Evolutionary conservation across 23 tunicate species (phyloP).

Genomic region (Ciona savignyi): DNA sequence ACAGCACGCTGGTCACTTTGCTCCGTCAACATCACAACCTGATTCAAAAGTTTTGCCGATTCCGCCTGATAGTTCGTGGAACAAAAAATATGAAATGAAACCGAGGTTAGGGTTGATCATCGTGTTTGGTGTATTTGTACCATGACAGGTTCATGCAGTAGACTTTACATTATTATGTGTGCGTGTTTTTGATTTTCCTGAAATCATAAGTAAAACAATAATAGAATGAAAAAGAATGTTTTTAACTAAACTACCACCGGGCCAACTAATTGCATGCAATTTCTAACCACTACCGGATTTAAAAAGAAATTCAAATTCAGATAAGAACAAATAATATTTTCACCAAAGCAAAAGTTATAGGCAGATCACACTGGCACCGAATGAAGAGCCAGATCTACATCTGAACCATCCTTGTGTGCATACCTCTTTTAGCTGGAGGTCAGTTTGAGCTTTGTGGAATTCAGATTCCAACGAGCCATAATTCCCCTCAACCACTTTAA

Average conservation of each 20-base stretch:
- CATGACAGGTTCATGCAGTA: too few relatives aligned
- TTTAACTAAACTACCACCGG: neutral
- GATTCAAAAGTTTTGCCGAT: conserved; percentile 45
- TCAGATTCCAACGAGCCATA: conserved; percentile 31
- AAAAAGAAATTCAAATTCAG: neutral
- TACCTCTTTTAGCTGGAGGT: conserved; percentile 51
- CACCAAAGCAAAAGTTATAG: neutral
- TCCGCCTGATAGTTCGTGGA: conserved; percentile 31
- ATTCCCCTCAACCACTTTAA: conserved; percentile 14
- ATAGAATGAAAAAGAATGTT: neutral
- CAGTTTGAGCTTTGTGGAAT: conserved; percentile 41
- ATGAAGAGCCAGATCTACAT: neutral
- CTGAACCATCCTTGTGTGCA: too few relatives aligned
- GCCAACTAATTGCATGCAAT: too few relatives aligned
- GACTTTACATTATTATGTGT: neutral
- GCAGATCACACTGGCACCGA: neutral
- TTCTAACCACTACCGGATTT: too few relatives aligned
- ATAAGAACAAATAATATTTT: neutral
- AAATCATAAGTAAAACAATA: neutral
- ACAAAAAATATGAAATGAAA: neutral
- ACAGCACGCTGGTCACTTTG: conserved; percentile 27
- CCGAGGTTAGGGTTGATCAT: neutral
- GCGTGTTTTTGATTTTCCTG: neutral
- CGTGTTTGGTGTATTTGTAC: too few relatives aligned
- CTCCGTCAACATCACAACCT: conserved; percentile 35